Base-by-base conservation (phyloP, 2,888 invertebrate species). In the Spilosoma lubricipeda region DNA sequence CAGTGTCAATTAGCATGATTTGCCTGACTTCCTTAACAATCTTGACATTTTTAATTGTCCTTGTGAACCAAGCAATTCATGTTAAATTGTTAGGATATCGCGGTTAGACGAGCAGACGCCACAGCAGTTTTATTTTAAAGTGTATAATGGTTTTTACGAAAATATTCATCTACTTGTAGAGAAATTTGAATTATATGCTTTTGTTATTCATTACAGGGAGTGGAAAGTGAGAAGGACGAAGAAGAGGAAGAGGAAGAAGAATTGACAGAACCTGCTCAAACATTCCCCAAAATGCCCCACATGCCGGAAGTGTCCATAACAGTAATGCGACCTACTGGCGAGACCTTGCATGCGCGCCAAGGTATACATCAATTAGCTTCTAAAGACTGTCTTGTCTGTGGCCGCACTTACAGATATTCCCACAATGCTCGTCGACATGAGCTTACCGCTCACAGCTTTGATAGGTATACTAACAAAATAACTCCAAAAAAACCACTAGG, bases 401-500 rank as follows among this genome's bases (percentile, higher is more conserved):
- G 94, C 11, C 93, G 96, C 42, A 90, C 94, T 15, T 96, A 96
- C 83, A 90, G 96, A 80, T 96, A 96, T 85, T 96, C 96, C 0
- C 96, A 96, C 83, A 96, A 96, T 79, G 96, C 96, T 8, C 89
- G 96, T 67, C 90, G 96, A 39, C 96, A 96, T 78, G 96, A 96
- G 80, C 93, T 96, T 64, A 93, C 93, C 2, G 87, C 96, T 3
- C 96, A 96, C 79, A 90, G 92, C 75, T 96, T 96, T 80, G 96
- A 96, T 82, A 91, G 96, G 73, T 96, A 96, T 86, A 96, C 96
- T 30, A 96, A 96, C 83, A 96, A 95, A 89, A 86, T 93, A 20
- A 91, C 92, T 36, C 82, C 86, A 59, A 93, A 93, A 81, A 94
- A 93, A 78, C 82, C 90, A 2, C 89, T 89, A 20, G 77, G 88